phyloP scores from a whole-genome alignment of 30 jellyfish, hydroid and myxozoan genomes.

The Turritopsis dohrnii region DNA sequence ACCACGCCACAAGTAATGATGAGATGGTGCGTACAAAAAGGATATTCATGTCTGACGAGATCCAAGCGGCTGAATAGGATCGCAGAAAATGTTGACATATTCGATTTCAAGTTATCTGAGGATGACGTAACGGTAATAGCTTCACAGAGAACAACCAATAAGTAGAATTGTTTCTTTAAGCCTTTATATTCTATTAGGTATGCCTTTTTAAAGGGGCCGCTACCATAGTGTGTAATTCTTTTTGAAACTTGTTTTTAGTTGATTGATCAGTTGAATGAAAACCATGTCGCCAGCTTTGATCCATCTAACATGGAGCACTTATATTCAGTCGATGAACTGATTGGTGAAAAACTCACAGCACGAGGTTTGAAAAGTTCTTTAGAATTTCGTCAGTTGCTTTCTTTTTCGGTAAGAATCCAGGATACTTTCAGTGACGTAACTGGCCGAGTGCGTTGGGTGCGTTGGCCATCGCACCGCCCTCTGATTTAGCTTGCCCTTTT shows the following conservation, averaged over 20 bases:
- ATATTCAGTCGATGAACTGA: neutral
- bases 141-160: neutral
- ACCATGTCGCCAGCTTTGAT: neutral
- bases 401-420: too few species aligned
- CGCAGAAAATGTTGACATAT: constrained; percentile 6
- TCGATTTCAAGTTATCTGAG: neutral
- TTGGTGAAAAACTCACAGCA: neutral
- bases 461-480: too few species aligned
- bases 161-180: too few species aligned
- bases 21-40: neutral
- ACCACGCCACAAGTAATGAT: constrained; percentile 9
- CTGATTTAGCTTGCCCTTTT: too few species aligned
- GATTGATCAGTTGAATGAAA: neutral
- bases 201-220: too few species aligned
- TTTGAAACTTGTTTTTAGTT: constrained; percentile 11
- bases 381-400: too few species aligned
- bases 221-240: too few species aligned
- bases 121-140: constrained; percentile 2
- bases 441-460: too few species aligned
- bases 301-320: constrained; percentile 11
- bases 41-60: neutral
- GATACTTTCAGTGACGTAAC: too few species aligned
- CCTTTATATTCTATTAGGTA: too few species aligned
- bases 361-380: neutral
- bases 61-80: neutral